Percentiles rank a stretch among this genome's conserved stretches.
Evolutionary conservation across 2,113 vertebrate genomes (phyloP).

Genomic region (Hippopotamus amphibius): DNA sequence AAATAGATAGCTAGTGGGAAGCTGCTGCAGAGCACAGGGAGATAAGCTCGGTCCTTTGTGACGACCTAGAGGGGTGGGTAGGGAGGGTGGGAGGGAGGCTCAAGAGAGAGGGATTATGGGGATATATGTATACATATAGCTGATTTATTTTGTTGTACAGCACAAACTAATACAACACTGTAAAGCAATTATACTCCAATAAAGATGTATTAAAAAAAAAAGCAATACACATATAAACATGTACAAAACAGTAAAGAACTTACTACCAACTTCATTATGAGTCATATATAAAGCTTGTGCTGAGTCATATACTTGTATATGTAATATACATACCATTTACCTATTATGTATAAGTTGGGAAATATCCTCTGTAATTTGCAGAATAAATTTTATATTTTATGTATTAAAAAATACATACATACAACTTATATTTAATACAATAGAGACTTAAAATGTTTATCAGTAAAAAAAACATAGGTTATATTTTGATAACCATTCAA

Average conservation of each 20-base stretch:
- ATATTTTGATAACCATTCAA: constrained; percentile 12
- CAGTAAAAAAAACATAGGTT: not conserved
- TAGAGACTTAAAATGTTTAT: no score
- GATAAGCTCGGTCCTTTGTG: no score
- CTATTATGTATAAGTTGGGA: not conserved
- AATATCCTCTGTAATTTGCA: not conserved
- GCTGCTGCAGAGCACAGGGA: no score
- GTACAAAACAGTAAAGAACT: not conserved
- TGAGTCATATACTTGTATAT: not conserved
- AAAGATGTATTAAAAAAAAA: not conserved
- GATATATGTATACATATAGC: no score
- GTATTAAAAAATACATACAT: not conserved
- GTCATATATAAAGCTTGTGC: not conserved
- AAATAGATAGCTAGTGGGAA: no score
- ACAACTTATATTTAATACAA: no score
- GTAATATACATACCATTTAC: not conserved
- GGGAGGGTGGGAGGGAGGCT: no score
- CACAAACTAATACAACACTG: no score
- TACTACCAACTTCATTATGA: not conserved
- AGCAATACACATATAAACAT: not conserved
- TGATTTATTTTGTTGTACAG: no score
- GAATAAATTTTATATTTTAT: constrained; percentile 5
- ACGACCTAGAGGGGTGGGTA: no score
- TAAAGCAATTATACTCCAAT: no score
- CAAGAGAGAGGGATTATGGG: no score